Percentiles rank a stretch among this genome's conserved stretches.
phyloP scores from a whole-genome alignment of 2,888 invertebrate genomes.

The Lithophane socia region DNA sequence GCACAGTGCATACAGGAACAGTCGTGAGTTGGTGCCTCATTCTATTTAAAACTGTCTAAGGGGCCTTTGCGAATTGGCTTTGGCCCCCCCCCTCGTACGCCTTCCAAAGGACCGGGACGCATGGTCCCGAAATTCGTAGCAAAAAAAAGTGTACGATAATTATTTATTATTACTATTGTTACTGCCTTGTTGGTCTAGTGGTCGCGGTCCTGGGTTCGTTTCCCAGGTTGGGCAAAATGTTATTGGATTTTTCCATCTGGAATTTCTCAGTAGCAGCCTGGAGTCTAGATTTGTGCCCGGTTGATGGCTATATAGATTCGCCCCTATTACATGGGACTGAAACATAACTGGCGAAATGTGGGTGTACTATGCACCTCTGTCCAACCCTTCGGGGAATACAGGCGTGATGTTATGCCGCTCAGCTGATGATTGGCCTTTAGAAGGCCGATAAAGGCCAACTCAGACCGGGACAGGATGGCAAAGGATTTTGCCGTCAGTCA shows the following conservation, averaged over 20 bases:
- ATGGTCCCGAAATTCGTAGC: not conserved
- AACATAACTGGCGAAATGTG: not conserved
- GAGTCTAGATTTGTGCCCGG: not conserved
- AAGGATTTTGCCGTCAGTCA: too few relatives aligned
- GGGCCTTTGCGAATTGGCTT: not conserved
- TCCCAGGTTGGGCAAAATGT: not conserved
- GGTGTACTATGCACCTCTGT: not conserved
- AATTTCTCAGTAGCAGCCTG: not conserved
- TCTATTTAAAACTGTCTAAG: not conserved
- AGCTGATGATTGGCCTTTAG: too few relatives aligned
- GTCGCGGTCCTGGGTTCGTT: too few relatives aligned
- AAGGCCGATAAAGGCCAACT: too few relatives aligned
- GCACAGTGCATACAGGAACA: too few relatives aligned
- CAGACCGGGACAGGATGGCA: too few relatives aligned
- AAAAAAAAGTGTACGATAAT: too few relatives aligned
- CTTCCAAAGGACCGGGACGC: not conserved
- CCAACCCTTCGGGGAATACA: not conserved
- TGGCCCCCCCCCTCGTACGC: not conserved
- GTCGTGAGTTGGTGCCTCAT: too few relatives aligned
- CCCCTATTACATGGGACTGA: not conserved
- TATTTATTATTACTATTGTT: too few relatives aligned
- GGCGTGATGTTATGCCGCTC: not conserved
- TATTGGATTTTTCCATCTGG: not conserved
- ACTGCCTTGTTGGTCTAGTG: not conserved
- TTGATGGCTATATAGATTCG: not conserved